These are phyloP conservation scores for Leucophora obtusa DNA, from an alignment of 2,888 invertebrate species.

Conservation along the genomic window DNA sequence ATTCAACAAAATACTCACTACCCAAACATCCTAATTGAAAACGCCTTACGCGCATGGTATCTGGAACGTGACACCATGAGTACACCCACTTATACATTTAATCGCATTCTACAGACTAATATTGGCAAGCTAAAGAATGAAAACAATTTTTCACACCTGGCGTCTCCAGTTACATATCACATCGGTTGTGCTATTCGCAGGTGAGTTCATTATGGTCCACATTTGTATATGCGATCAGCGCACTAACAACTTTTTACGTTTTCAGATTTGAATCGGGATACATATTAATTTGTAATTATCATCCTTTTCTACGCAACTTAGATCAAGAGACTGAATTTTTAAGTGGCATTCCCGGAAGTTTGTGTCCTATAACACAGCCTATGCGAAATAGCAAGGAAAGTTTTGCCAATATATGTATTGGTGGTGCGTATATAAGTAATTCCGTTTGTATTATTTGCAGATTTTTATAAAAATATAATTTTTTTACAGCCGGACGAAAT, in stretches of 20 bases:
- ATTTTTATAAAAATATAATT: no score
- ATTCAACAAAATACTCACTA: conserved; percentile 18
- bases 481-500: no score
- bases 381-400: conserved; percentile 12
- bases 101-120: background rate
- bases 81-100: background rate
- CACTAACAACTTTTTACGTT: background rate
- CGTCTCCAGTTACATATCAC: background rate
- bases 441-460: no score
- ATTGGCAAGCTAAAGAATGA: conserved; percentile 6
- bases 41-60: conserved; percentile 24
- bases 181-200: conserved; percentile 16
- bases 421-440: conserved; percentile 1
- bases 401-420: conserved; percentile 14
- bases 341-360: conserved; percentile 2
- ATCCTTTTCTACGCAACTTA: conserved; percentile 2
- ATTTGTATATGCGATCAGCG: background rate
- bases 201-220: background rate
- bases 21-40: conserved; percentile 25
- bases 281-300: conserved; percentile 20
- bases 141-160: conserved; percentile 26
- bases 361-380: conserved; percentile 10
- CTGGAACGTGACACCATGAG: conserved; percentile 11
- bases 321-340: background rate
- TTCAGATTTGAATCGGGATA: conserved; percentile 5